Conservation (phyloP, 2,113 vertebrate species). For the Cettia cetti region DNA sequence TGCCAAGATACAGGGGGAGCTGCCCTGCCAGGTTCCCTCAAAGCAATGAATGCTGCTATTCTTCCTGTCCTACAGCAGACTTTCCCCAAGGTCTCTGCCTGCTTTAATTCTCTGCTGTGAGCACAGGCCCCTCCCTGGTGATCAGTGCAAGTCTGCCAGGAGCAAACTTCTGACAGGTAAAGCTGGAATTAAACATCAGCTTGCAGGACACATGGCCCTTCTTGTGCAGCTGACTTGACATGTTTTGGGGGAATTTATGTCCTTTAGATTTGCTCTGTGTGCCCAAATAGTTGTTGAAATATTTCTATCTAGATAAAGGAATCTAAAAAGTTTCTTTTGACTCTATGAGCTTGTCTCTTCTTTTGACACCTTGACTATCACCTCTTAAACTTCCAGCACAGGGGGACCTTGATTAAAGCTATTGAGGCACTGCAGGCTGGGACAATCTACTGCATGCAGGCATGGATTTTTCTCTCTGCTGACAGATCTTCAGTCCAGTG, state of each 20-base stretch:
- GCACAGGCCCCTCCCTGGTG: neutral
- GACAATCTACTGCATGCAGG: rapidly evolving
- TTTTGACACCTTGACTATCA: neutral
- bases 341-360: neutral
- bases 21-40: conserved; percentile 30
- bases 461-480: neutral
- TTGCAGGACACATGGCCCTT: neutral
- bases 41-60: conserved; percentile 16
- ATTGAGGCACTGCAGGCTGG: neutral
- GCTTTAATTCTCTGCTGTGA: neutral
- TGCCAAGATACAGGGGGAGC: neutral
- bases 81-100: neutral
- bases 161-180: neutral
- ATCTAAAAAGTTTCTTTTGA: neutral
- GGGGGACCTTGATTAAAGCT: neutral
- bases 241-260: neutral
- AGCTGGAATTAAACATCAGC: neutral
- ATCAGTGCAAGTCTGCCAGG: neutral
- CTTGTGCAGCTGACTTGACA: neutral
- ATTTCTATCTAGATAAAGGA: neutral
- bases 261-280: neutral
- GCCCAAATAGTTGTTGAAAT: neutral
- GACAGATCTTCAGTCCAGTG: neutral
- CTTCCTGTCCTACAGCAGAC: neutral
- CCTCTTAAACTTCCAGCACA: neutral